These are phyloP conservation scores for Mustela lutreola DNA, from an alignment of 2,113 vertebrate species.

Conservation along the genomic window DNA sequence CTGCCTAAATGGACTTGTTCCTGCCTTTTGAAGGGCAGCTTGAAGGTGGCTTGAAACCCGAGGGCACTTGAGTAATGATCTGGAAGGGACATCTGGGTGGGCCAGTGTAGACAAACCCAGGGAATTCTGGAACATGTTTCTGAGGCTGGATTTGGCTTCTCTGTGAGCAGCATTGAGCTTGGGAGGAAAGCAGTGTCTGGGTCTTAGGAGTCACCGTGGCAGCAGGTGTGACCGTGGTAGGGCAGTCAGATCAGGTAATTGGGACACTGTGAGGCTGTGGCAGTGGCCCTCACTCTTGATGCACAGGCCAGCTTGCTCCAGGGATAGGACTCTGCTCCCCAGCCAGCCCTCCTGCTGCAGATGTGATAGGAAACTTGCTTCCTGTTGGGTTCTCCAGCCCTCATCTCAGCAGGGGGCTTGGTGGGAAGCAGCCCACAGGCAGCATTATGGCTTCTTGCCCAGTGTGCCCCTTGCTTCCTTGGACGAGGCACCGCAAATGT, in stretches of 20 bases:
- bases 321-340: neutral
- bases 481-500: neutral
- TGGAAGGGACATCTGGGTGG: accelerated
- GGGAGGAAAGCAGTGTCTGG: neutral
- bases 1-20: accelerated
- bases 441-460: neutral
- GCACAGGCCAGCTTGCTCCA: neutral
- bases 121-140: too few species aligned
- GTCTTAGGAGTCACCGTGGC: accelerated
- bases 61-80: accelerated
- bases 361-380: slow-evolving; percentile 54
- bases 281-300: too few species aligned
- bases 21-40: neutral
- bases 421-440: slow-evolving; percentile 63
- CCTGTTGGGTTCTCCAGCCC: neutral
- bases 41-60: too few species aligned
- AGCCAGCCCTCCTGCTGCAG: neutral
- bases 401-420: slow-evolving; percentile 51
- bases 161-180: neutral
- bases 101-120: too few species aligned
- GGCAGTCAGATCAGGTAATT: accelerated
- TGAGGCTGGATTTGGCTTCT: neutral
- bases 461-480: neutral
- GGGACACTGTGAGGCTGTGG: neutral
- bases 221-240: neutral